Evolutionary conservation across 2,888 invertebrate genomes (phyloP).

Genomic region (Ennomos erosarius): DNA sequence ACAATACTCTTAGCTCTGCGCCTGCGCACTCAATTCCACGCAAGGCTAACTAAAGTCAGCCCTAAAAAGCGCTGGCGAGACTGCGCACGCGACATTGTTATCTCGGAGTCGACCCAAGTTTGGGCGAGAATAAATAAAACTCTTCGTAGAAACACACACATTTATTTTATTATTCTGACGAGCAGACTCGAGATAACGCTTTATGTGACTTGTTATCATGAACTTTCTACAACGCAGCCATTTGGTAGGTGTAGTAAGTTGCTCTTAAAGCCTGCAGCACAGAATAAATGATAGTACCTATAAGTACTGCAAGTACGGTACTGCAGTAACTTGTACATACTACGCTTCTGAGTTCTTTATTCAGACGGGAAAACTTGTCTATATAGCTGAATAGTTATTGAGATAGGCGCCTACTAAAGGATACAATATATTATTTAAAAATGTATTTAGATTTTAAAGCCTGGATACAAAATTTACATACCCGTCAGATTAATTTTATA

Average conservation of each 20-base stretch:
- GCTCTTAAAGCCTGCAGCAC: constrained; percentile 1
- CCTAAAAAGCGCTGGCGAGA: constrained; percentile 46
- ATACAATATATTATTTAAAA: no score
- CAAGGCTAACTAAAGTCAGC: constrained; percentile 21
- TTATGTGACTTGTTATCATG: constrained; percentile 75
- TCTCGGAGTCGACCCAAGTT: constrained; percentile 64
- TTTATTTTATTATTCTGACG: constrained; percentile 79
- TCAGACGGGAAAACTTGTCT: neutral
- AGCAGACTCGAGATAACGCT: constrained; percentile 73
- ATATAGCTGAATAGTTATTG: constrained; percentile 8
- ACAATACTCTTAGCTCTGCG: no score
- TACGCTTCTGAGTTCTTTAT: neutral
- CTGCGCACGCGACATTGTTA: constrained; percentile 81
- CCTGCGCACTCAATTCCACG: no score
- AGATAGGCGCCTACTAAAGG: no score
- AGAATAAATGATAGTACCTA: neutral
- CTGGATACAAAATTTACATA: constrained; percentile 54
- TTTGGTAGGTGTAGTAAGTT: constrained; percentile 1
- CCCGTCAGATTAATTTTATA: constrained; percentile 45
- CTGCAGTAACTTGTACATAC: no score
- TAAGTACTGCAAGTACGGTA: neutral
- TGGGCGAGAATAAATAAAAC: constrained; percentile 74
- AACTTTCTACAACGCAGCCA: constrained; percentile 60
- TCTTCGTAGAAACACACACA: constrained; percentile 78
- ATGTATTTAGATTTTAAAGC: neutral